Conservation (phyloP, 2,888 invertebrate genomes). For the Mylabris sibirica region DNA sequence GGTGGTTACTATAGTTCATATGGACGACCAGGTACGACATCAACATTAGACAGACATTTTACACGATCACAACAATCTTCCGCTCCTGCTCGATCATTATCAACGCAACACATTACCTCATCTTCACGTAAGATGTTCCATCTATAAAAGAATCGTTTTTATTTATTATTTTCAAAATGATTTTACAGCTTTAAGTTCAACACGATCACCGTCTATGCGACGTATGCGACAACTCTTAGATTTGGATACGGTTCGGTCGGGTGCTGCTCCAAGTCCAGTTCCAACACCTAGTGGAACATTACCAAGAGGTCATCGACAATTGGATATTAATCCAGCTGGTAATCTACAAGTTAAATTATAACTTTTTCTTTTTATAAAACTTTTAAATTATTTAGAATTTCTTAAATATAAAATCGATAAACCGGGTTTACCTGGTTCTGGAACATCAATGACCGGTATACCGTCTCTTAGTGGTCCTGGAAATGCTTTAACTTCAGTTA, state of each 20-base stretch:
- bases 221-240: constrained; percentile 84
- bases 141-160: background rate
- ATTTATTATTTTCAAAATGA: background rate
- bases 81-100: constrained; percentile 77
- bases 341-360: constrained; percentile 35
- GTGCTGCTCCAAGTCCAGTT: constrained; percentile 73
- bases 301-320: constrained; percentile 74
- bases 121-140: constrained; percentile 57
- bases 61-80: constrained; percentile 65
- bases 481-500: constrained; percentile 56
- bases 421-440: constrained; percentile 61
- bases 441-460: constrained; percentile 60
- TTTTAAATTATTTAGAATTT: constrained; percentile 72
- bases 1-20: constrained; percentile 64
- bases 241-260: constrained; percentile 65
- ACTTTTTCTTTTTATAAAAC: no score
- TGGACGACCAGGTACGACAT: constrained; percentile 73
- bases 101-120: constrained; percentile 74
- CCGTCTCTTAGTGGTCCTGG: constrained; percentile 58
- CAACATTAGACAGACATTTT: constrained; percentile 73
- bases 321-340: constrained; percentile 92
- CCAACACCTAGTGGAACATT: constrained; percentile 82
- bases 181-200: constrained; percentile 56
- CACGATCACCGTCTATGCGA: constrained; percentile 77
- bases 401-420: constrained; percentile 91